Evolutionary conservation across 1,140 invertebrate genomes (phyloP).

Genomic region (Elymnias hypermnestra): DNA sequence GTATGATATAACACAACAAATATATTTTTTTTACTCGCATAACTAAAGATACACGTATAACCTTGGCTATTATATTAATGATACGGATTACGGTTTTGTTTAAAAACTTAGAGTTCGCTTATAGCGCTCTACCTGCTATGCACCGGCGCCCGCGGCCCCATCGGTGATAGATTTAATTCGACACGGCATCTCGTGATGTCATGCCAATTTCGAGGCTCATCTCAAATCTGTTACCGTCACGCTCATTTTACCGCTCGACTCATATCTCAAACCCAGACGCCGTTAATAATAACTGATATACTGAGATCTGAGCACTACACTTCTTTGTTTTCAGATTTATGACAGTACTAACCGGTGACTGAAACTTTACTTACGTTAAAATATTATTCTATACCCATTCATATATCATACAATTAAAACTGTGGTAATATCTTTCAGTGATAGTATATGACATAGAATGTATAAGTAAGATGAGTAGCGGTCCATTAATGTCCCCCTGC

Average conservation of each 20-base stretch:
- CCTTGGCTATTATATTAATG: neutral
- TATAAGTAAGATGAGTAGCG: no score
- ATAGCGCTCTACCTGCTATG: constrained; percentile 61
- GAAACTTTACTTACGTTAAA: no score
- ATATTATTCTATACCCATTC: no score
- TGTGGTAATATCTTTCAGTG: no score
- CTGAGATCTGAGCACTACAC: constrained; percentile 9
- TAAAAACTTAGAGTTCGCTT: constrained; percentile 7
- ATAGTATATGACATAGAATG: no score
- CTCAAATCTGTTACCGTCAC: constrained; percentile 49
- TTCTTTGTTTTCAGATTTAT: no score
- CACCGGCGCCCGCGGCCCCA: constrained; percentile 54
- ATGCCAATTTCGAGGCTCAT: constrained; percentile 59
- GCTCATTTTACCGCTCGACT: constrained; percentile 52
- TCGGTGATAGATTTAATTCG: constrained; percentile 73
- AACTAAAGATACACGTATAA: no score
- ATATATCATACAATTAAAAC: no score
- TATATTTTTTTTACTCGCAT: no score
- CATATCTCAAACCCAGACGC: constrained; percentile 32
- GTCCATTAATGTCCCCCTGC: no score
- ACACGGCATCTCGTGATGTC: constrained; percentile 67
- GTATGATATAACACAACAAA: no score
- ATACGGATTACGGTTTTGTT: neutral
- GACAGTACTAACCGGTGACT: no score
- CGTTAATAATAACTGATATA: constrained; percentile 34